phyloP scores from a whole-genome alignment of 64 coral and sea anemone genomes.

The Catalaphyllia jardinei region DNA sequence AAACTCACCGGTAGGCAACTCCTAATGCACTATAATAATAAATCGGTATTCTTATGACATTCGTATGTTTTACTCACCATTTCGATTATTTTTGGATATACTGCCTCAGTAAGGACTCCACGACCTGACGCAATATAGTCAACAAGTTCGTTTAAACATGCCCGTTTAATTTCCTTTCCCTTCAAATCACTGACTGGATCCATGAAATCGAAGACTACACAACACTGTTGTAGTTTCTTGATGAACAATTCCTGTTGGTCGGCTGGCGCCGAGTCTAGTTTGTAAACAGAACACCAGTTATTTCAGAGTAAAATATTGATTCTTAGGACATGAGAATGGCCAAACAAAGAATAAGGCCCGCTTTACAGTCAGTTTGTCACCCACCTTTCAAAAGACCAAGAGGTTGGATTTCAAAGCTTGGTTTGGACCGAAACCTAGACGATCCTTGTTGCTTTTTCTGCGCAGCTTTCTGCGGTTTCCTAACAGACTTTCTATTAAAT shows the following conservation, averaged over 20 bases:
- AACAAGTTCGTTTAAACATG: constrained; percentile 94
- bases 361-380: constrained; percentile 26
- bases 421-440: constrained; percentile 96
- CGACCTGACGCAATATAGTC: constrained; percentile 97
- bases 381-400: constrained; percentile 96
- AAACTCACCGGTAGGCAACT: neutral
- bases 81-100: constrained; percentile 97
- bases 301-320: neutral
- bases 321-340: neutral
- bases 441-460: constrained; percentile 99
- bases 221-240: constrained; percentile 99
- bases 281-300: constrained; percentile 76
- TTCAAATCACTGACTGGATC: constrained; percentile 98
- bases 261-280: constrained; percentile 87
- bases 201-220: constrained; percentile 99
- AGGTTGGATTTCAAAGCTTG: constrained; percentile 90
- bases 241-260: constrained; percentile 99
- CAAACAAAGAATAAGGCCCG: neutral
- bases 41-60: constrained; percentile 10
- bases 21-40: neutral
- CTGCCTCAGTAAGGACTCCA: constrained; percentile 88
- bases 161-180: constrained; percentile 99
- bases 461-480: constrained; percentile 94
- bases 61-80: constrained; percentile 74
- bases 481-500: constrained; percentile 99